Percentiles rank a stretch among this genome's conserved stretches.
These are phyloP conservation scores for Dynastes tityus DNA, from an alignment of 2,888 invertebrate genomes.

Conservation along the genomic window DNA sequence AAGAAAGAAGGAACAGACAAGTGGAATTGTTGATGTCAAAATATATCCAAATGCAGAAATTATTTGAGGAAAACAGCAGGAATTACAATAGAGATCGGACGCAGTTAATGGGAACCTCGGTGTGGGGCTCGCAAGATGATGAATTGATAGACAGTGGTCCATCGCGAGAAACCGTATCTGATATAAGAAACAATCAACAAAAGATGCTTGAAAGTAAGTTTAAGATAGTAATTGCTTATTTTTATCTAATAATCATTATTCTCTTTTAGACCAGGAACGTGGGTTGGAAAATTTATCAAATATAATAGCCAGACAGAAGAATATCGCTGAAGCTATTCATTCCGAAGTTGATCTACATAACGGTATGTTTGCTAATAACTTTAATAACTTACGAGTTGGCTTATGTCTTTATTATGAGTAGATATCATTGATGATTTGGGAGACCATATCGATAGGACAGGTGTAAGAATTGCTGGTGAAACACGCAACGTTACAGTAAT, in stretches of 20 bases:
- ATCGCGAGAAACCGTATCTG: slow-evolving; percentile 69
- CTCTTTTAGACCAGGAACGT: slow-evolving; percentile 79
- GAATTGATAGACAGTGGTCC: slow-evolving; percentile 68
- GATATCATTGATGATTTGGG: slow-evolving; percentile 85
- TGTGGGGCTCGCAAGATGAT: slow-evolving; percentile 70
- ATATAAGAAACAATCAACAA: slow-evolving; percentile 75
- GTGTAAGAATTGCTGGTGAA: slow-evolving; percentile 78
- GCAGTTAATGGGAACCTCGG: slow-evolving; percentile 67
- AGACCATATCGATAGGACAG: slow-evolving; percentile 81
- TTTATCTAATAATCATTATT: slow-evolving; percentile 1
- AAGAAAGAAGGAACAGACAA: slow-evolving; percentile 76
- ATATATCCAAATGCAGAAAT: slow-evolving; percentile 73
- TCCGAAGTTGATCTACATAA: slow-evolving; percentile 86
- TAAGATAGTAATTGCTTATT: background rate
- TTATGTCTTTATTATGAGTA: slow-evolving; percentile 60
- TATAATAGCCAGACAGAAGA: slow-evolving; percentile 83
- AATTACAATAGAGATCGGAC: slow-evolving; percentile 64
- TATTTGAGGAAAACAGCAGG: slow-evolving; percentile 69
- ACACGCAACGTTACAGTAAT: slow-evolving; percentile 79
- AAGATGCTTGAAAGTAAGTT: slow-evolving; percentile 74
- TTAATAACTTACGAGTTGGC: too few relatives aligned
- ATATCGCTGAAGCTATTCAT: slow-evolving; percentile 82
- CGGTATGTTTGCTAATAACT: slow-evolving; percentile 71
- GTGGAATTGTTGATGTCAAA: slow-evolving; percentile 77
- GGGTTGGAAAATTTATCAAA: slow-evolving; percentile 83